Evolutionary conservation across 1,140 invertebrate genomes (phyloP).

Genomic region (Steinernema feltiae): DNA sequence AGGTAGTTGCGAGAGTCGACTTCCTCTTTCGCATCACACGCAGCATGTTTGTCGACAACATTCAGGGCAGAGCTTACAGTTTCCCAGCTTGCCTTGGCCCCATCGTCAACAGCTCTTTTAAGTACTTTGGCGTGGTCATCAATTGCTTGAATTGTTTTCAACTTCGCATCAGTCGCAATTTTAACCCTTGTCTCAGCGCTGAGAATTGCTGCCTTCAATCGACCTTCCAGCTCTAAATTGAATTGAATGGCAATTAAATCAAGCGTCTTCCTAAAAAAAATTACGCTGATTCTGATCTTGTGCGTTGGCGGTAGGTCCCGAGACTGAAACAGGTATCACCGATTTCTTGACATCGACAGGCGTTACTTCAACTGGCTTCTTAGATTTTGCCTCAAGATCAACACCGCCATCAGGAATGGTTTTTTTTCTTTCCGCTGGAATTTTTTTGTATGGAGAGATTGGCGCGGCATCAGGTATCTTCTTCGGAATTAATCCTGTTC

Average conservation of each 20-base stretch:
- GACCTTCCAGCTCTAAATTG: slow-evolving; percentile 33
- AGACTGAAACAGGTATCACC: background rate
- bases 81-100: slow-evolving; percentile 39
- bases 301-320: background rate
- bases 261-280: background rate
- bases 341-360: background rate
- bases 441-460: too few species aligned
- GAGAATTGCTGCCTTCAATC: slow-evolving; percentile 32
- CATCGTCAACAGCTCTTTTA: slow-evolving; percentile 49
- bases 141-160: slow-evolving; percentile 45
- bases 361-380: background rate
- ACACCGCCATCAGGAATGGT: too few species aligned
- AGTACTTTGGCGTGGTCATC: slow-evolving; percentile 40
- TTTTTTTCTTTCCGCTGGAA: too few species aligned
- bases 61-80: slow-evolving; percentile 37
- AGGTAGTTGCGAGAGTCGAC: slow-evolving; percentile 36
- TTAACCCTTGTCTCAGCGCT: slow-evolving; percentile 39
- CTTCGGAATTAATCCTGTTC: too few species aligned
- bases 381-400: background rate
- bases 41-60: slow-evolving; percentile 31
- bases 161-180: slow-evolving; percentile 43
- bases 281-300: background rate
- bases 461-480: too few species aligned
- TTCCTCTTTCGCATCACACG: slow-evolving; percentile 35
- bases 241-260: too few species aligned